Conservation (phyloP, 2,797 vertebrate species). For the Natrix natrix region DNA sequence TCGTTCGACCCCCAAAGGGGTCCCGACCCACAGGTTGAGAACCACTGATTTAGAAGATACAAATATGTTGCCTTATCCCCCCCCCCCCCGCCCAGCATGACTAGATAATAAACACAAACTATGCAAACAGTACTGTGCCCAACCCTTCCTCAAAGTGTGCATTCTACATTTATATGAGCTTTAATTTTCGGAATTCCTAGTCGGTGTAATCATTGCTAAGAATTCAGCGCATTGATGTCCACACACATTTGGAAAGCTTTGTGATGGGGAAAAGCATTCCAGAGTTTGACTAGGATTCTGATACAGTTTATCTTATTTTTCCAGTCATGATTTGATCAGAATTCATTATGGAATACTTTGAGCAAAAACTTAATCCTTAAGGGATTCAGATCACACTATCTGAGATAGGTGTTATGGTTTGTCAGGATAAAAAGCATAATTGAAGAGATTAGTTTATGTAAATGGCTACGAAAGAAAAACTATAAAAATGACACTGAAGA, state of each 20-base stretch:
- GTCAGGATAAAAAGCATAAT: slow-evolving; percentile 60
- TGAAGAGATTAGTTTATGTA: slow-evolving; percentile 56
- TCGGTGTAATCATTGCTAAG: not conserved
- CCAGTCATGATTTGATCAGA: slow-evolving; percentile 14
- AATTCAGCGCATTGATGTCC: not conserved
- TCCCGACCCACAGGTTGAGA: too few relatives aligned
- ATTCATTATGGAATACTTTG: slow-evolving; percentile 32
- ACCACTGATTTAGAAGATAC: not conserved
- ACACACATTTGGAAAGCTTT: not conserved
- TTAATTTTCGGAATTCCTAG: not conserved
- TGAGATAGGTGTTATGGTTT: slow-evolving; percentile 33
- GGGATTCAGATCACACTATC: slow-evolving; percentile 38
- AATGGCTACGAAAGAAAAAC: slow-evolving; percentile 50
- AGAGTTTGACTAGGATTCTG: not conserved
- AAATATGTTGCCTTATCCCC: not conserved
- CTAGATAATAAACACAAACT: not conserved
- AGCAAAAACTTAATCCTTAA: slow-evolving; percentile 18
- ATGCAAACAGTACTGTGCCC: not conserved
- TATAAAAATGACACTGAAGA: slow-evolving; percentile 14
- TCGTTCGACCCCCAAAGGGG: too few relatives aligned
- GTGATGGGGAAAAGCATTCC: not conserved
- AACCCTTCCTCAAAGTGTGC: not conserved
- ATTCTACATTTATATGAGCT: not conserved
- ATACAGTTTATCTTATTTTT: slow-evolving; percentile 12
- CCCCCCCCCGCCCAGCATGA: not conserved